A percentile compares a stretch with the other conserved stretches of the same genome.
These are phyloP conservation scores for Acrocephalus kingi DNA, from an alignment of 2,113 vertebrate genomes.

Conservation along the genomic window DNA sequence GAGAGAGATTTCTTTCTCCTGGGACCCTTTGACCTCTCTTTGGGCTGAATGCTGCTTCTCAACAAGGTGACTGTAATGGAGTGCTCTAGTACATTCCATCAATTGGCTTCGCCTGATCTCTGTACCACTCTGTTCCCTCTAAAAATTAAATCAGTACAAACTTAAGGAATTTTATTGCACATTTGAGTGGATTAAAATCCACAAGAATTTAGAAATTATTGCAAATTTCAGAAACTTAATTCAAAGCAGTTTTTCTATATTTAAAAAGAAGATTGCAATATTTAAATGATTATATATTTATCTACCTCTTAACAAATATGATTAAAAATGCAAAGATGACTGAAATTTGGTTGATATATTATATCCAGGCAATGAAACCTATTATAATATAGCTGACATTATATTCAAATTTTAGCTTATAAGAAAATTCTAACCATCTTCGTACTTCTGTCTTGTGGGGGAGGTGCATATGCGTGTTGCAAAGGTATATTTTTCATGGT, in stretches of 20 bases:
- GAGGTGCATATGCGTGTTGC: too few relatives aligned
- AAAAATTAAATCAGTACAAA: neutral
- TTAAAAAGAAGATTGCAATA: conserved; percentile 2
- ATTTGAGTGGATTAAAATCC: neutral
- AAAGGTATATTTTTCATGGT: neutral
- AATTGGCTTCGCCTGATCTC: neutral
- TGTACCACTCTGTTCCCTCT: neutral
- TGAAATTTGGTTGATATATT: conserved; percentile 59
- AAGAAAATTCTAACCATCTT: conserved; percentile 50
- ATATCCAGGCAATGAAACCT: conserved; percentile 26
- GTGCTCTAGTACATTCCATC: neutral
- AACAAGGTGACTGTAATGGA: neutral
- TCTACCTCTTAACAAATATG: conserved; percentile 23
- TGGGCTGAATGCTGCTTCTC: neutral
- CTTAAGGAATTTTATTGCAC: neutral
- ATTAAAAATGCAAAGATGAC: neutral
- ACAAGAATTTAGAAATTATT: neutral
- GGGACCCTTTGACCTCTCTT: neutral
- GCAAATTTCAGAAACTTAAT: neutral
- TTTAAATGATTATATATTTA: conserved; percentile 47
- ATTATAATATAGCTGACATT: neutral
- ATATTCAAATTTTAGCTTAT: conserved; percentile 44
- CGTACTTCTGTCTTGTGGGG: neutral
- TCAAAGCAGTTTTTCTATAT: neutral
- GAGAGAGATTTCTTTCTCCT: neutral